phyloP scores from a whole-genome alignment of 2,797 vertebrate species.

The Enteromius anoplus region DNA sequence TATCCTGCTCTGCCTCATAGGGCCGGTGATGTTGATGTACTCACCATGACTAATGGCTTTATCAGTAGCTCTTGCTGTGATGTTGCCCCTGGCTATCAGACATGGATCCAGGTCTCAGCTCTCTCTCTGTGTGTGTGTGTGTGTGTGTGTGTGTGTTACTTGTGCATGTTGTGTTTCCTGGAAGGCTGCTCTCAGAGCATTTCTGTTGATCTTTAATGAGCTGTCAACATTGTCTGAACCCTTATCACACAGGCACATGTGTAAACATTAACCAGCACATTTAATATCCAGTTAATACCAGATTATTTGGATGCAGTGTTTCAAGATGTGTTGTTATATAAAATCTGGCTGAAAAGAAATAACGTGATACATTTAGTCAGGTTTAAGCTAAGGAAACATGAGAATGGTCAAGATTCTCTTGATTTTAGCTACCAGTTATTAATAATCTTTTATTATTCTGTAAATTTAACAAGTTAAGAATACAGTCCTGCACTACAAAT shows the following conservation, averaged over 20 bases:
- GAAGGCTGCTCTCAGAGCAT: not conserved
- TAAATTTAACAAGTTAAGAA: not conserved
- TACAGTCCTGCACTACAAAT: not conserved
- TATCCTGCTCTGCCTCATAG: not conserved
- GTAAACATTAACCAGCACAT: not conserved
- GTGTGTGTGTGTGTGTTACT: not conserved
- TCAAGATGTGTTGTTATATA: too few relatives aligned
- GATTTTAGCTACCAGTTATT: not conserved
- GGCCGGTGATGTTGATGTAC: not conserved
- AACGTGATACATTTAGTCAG: too few relatives aligned
- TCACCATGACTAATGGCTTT: conserved; percentile 25
- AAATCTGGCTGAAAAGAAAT: not conserved
- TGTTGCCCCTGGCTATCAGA: conserved; percentile 12
- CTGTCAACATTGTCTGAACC: conserved; percentile 11
- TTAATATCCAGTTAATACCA: not conserved
- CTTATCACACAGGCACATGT: not conserved
- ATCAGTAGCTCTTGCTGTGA: conserved; percentile 2
- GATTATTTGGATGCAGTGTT: not conserved
- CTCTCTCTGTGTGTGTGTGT: not conserved
- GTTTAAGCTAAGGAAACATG: not conserved
- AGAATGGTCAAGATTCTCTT: not conserved
- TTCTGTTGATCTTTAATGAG: conserved; percentile 14
- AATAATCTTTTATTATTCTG: not conserved
- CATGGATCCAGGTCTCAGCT: not conserved
- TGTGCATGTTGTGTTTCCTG: conserved; percentile 15